Conservation (phyloP, 2,113 vertebrate species). For the Scartelaos histophorus region DNA sequence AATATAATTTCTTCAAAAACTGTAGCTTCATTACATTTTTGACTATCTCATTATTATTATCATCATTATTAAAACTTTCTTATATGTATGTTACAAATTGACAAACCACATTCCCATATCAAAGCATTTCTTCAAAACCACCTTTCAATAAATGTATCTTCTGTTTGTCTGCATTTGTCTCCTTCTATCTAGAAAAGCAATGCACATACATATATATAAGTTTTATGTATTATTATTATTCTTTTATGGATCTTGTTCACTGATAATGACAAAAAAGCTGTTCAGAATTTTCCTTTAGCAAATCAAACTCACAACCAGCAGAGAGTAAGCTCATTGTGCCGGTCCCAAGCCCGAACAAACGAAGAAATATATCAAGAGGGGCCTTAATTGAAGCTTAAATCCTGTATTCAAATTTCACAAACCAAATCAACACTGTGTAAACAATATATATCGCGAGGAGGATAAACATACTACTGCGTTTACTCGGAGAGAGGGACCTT, state of each 20-base stretch:
- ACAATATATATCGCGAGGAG: not conserved
- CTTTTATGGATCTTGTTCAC: not conserved
- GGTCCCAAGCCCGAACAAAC: not conserved
- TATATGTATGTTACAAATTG: not conserved
- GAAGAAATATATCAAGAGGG: not conserved
- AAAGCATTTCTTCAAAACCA: not conserved
- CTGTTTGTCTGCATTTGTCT: no score
- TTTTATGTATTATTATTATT: no score
- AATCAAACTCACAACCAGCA: not conserved
- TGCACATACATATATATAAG: no score
- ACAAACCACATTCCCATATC: not conserved
- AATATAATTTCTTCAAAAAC: not conserved
- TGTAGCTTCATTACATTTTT: no score
- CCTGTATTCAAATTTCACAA: not conserved
- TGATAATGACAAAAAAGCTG: not conserved
- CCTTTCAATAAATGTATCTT: no score
- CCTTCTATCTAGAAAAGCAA: no score
- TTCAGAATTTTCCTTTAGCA: not conserved
- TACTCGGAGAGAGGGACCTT: conserved; percentile 25
- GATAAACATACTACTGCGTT: not conserved
- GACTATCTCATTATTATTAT: not conserved
- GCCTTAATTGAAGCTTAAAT: not conserved
- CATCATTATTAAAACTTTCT: not conserved
- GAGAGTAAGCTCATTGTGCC: not conserved
- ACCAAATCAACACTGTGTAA: not conserved